Evolutionary conservation across 2,113 vertebrate genomes (phyloP), one percentile per base, ranked within the genome.

Genomic region (Carassius carassius): DNA sequence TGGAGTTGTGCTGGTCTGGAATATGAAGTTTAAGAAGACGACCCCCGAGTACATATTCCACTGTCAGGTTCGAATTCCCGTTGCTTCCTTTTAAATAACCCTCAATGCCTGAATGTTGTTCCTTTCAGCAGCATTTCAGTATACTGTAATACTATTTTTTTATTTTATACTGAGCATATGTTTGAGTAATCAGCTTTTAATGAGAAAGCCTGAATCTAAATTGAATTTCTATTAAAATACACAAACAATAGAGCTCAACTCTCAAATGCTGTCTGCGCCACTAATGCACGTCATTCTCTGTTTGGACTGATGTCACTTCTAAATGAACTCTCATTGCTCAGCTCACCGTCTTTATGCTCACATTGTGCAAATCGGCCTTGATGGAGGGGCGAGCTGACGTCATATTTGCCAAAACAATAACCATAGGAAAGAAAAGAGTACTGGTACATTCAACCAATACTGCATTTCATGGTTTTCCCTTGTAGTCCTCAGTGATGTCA

Each of bases 1-100:
- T 87, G 96, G 96, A 3, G 95, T 96, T 21, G 95, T 96, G 37
- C 92, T 97, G 90, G 96, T 97, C 54, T 97, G 96, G 96, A 97
- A 97, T 90, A 96, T 97, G 95, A 97, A 97, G 89, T 97, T 96
- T 90, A 97, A 97, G 93, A 97, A 96, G 93, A 95, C 93, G 72
- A 96, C 95, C 47, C 96, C 96, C 5, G 96, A 97, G 83, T 96
- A 97, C 73, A 92, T 96, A 88, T 96, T 97, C 89, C 96, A 97
- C 88, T 97, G 96, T 89, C 96, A 97, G 96, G 96, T 97, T 92
- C 89, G 82, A 51, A 16, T 35, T 77, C 73, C 47, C 65, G 5
- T 41, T 72, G 72, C 35, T 44, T 32, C 14, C 5, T 47, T 17
- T 29, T 51, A 62, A 84, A 72, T 25, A 23, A 49, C 19, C 41